Conservation (phyloP, 2,113 vertebrate genomes). For the Sebastes schlegelii region DNA sequence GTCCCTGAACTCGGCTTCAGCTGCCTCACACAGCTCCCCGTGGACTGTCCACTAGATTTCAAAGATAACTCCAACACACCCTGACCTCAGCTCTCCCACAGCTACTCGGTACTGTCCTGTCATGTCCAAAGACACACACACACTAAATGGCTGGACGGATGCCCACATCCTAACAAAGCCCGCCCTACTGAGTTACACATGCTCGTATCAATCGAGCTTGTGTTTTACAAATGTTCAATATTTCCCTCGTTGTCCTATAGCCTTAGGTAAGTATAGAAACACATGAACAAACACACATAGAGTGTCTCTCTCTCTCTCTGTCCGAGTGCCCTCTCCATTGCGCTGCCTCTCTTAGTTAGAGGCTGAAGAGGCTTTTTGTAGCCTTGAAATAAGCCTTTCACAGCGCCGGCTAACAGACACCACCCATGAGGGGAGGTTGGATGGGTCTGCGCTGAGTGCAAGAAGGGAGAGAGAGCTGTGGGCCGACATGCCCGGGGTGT, state of each 20-base stretch:
- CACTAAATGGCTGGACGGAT: background rate
- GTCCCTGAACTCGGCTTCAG: conserved; percentile 52
- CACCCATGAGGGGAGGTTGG: conserved; percentile 50
- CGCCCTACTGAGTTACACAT: background rate
- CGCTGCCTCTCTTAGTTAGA: conserved; percentile 53
- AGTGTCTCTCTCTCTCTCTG: background rate
- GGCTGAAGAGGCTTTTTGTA: conserved; percentile 68
- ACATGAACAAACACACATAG: conserved; percentile 3
- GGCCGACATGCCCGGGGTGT: conserved; percentile 53
- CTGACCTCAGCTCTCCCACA: conserved; percentile 42
- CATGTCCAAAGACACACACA: conserved; percentile 7
- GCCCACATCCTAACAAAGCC: background rate
- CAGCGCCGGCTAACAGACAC: conserved; percentile 36
- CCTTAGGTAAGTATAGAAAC: background rate
- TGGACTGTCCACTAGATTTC: conserved; percentile 42
- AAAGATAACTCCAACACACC: conserved; percentile 45
- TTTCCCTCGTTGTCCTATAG: background rate
- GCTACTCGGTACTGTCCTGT: conserved; percentile 13
- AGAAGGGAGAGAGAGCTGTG: conserved; percentile 56
- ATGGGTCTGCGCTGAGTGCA: conserved; percentile 54
- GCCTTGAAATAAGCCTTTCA: conserved; percentile 60
- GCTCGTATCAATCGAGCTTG: conserved; percentile 1
- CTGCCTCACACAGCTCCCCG: conserved; percentile 44
- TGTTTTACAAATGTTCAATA: conserved; percentile 18
- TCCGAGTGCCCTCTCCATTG: conserved; percentile 49